Conservation (phyloP, 2,888 invertebrate genomes). For the Gibbula magus region DNA sequence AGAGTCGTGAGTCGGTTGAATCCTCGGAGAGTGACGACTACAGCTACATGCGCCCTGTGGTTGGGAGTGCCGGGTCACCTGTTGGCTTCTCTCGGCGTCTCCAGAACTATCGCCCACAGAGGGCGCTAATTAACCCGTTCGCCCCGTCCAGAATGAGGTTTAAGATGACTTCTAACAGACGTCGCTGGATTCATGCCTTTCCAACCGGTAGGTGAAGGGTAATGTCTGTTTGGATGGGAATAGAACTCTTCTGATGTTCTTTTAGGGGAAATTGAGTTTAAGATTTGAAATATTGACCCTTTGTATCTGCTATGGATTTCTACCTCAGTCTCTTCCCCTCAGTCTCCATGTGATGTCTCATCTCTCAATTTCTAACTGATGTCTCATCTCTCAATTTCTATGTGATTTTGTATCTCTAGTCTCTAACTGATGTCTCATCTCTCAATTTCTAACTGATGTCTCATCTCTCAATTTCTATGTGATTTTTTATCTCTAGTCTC, state of each 20-base stretch:
- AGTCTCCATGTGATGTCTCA: no score
- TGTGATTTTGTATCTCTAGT: no score
- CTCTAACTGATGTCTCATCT: no score
- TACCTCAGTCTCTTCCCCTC: background rate
- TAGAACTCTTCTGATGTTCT: background rate
- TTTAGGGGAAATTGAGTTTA: background rate
- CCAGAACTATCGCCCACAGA: slow-evolving; percentile 51
- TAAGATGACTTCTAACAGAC: slow-evolving; percentile 93
- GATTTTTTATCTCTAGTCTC: no score
- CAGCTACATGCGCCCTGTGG: slow-evolving; percentile 50
- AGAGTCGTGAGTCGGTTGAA: slow-evolving; percentile 45
- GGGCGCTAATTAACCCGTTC: slow-evolving; percentile 92
- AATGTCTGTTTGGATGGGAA: background rate
- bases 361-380: no score
- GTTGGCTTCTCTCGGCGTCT: slow-evolving; percentile 58
- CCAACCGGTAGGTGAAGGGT: slow-evolving; percentile 77
- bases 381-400: no score
- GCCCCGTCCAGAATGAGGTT: slow-evolving; percentile 98
- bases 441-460: no score
- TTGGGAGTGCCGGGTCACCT: slow-evolving; percentile 71
- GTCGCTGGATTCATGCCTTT: slow-evolving; percentile 99
- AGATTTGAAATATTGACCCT: background rate
- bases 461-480: no score
- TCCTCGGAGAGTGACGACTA: slow-evolving; percentile 59
- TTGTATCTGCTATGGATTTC: background rate